Base-by-base conservation (phyloP, 2,113 vertebrate species). In the Drymodes brunneopygia region DNA sequence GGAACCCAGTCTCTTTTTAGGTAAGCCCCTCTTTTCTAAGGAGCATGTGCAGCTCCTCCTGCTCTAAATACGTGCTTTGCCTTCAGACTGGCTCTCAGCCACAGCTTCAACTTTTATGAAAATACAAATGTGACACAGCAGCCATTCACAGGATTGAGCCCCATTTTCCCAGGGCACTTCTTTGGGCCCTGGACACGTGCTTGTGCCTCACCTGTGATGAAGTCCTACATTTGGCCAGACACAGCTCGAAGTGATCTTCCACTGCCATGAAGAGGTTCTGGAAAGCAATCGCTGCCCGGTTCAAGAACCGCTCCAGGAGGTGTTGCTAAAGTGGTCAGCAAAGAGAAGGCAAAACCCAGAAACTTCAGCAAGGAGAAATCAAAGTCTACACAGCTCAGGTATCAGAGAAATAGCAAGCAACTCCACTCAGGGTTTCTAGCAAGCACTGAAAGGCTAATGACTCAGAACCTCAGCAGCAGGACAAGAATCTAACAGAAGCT, bases 241-340 rank as follows among this genome's bases (percentile, higher is more conserved):
- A 99, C 58, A 99, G 92, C 92, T 99, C 99, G 71, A 99, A 99
- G 95, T 99, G 99, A 97, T 99, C 99, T 96, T 99, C 99, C 7
- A 99, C 99, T 1, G 99, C 99, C 60, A 98, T 98, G 98, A 99
- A 99, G 67, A 99, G 99, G 93, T 99, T 99, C 96, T 99, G 99
- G 96, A 99, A 99, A 19, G 99, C 99, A 38, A 98, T 97, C 0
- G 99, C 99, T 36, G 99, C 99, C 84, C 99, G 98, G 96, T 98
- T 99, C 95, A 99, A 96, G 97, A 99, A 99, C 81, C 97, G 98
- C 92, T 99, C 99, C 83, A 99, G 97, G 25, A 99, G 98, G 73
- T 97, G 98, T 99, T 99, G 99, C 99, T 99, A 81, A 62, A 94
- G 71, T 44, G 57, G 81, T 90, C 33, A 72, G 64, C 86, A 97